Base-by-base conservation (phyloP, 2,888 invertebrate species). In the Orchestes rusci region DNA sequence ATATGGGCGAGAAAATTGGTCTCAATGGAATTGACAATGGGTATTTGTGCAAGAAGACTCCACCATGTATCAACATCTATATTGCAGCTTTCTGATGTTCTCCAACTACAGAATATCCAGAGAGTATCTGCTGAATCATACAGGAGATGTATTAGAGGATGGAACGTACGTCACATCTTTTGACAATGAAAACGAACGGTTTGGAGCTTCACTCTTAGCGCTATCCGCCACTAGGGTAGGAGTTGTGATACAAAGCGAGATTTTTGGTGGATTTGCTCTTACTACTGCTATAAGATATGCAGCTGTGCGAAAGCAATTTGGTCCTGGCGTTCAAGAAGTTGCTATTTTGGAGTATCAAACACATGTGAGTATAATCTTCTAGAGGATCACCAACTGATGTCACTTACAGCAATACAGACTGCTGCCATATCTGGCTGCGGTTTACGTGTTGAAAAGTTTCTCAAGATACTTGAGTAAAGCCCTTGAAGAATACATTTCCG, bases 21-120 rank as follows among this genome's bases (percentile, higher is more conserved):
- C 73, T 92, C 5, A 91, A 95, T 67, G 94, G 92, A 2, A 69
- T 95, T 29, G 96, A 96, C 65, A 96, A 96, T 71, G 96, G 96
- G 86, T 88, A n/a, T n/a, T n/a, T 61, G n/a, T n/a, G n/a, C n/a
- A n/a, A n/a, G n/a, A n/a, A n/a, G n/a, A n/a, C n/a, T n/a, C n/a
- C n/a, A n/a, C n/a, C n/a, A n/a, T n/a, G n/a, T n/a, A 31, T 13
- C 13, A 8, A 31, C 31, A 8, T 36, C 23, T 7, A 36, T 2
- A 18, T 19, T 20, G 16, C 32, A 81, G 82, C 10, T 84, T 84
- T 61, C 70, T 85, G 0, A 77, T 84, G 70, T 87, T 88, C 60
- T 72, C 87, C 61, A 79, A 90, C 45, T 90, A 89, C 64, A 76
- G 77, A 18, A 77, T 95, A 33, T 84, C 92, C 0, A 78, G 84